These are phyloP conservation scores for Cydia splendana DNA, from an alignment of 1,140 invertebrate species.

Conservation along the genomic window DNA sequence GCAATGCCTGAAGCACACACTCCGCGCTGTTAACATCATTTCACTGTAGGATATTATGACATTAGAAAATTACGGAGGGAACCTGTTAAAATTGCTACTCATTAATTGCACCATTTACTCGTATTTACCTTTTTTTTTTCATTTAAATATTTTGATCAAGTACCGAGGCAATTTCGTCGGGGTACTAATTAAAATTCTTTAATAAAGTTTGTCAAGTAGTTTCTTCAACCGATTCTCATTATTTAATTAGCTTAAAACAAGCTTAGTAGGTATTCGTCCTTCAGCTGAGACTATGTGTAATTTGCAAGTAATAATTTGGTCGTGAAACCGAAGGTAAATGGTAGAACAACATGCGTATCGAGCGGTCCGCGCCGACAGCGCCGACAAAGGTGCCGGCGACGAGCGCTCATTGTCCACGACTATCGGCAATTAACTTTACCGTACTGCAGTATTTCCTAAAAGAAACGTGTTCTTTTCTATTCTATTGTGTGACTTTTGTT, in stretches of 20 bases:
- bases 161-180: too few relatives aligned
- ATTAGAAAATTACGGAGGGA: not conserved
- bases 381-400: constrained; percentile 60
- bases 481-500: constrained; percentile 21
- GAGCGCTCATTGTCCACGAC: constrained; percentile 37
- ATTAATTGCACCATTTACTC: not conserved
- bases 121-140: too few relatives aligned
- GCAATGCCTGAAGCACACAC: not conserved
- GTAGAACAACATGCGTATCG: constrained; percentile 54
- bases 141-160: too few relatives aligned
- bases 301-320: constrained; percentile 57
- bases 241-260: constrained; percentile 30
- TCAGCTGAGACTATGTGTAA: constrained; percentile 37
- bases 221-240: too few relatives aligned
- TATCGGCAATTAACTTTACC: constrained; percentile 45
- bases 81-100: not conserved
- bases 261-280: constrained; percentile 22
- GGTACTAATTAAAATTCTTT: too few relatives aligned
- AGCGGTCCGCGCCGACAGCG: constrained; percentile 49
- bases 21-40: not conserved
- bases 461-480: constrained; percentile 32
- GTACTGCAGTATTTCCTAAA: constrained; percentile 33
- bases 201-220: too few relatives aligned
- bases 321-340: constrained; percentile 65
- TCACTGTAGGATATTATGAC: not conserved